Evolutionary conservation across 2,113 vertebrate genomes (phyloP).

Genomic region (Amblyornis subalaris): DNA sequence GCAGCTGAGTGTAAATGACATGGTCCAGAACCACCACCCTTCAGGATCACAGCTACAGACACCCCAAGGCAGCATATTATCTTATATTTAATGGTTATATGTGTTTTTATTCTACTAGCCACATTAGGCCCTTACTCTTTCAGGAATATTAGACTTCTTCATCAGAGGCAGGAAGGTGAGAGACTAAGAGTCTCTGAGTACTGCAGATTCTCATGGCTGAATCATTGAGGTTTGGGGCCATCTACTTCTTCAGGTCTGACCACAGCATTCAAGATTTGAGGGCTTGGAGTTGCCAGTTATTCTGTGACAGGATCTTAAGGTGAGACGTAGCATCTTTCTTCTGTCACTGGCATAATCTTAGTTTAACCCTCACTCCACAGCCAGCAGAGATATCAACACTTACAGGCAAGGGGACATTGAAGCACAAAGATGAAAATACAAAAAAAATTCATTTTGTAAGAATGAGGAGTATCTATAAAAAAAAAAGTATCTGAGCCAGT

Average conservation of each 20-base stretch:
- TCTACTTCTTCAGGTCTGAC: background rate
- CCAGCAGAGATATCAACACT: background rate
- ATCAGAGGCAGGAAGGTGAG: background rate
- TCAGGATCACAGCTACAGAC: background rate
- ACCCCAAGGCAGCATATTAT: background rate
- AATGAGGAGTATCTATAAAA: background rate
- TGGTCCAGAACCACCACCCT: conserved; percentile 25
- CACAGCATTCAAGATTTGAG: background rate
- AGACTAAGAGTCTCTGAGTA: background rate
- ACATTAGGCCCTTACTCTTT: background rate
- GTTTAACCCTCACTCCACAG: background rate
- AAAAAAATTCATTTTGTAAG: background rate
- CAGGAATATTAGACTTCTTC: background rate
- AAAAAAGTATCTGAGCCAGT: background rate
- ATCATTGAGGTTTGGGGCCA: background rate
- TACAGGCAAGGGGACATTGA: background rate
- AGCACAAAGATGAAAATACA: background rate
- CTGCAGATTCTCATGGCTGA: background rate
- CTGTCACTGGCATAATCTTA: background rate
- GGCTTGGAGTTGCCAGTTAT: background rate
- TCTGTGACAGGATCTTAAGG: background rate
- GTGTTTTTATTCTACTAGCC: background rate
- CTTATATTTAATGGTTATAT: background rate
- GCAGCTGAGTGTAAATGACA: conserved; percentile 22
- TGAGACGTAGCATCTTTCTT: background rate